Base-by-base conservation (phyloP, 2,113 vertebrate genomes). In the Conger conger region DNA sequence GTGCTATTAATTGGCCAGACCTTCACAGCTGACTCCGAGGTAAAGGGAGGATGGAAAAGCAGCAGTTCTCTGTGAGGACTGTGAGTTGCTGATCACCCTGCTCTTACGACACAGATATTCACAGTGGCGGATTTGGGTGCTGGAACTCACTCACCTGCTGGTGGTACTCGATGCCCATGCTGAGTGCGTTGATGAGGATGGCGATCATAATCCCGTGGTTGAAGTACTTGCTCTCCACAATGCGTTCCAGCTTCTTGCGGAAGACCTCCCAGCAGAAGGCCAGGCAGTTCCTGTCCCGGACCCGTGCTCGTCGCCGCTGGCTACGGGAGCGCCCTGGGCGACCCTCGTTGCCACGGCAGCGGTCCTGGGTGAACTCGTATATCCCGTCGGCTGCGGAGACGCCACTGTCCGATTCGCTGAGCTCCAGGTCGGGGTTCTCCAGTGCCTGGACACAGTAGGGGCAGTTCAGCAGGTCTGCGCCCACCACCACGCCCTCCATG, bases 161-260 rank as follows among this genome's bases (percentile, higher is more conserved):
- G 0, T 99, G 98, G 92, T 99, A 96, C 91, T 99, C 98, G 0
- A 99, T 97, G 11, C 98, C 98, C 98, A 99, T 99, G 94, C 98
- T 99, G 91, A 99, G 93, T 0, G 98, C 99, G 89, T 99, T 99
- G 92, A 99, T 95, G 3, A 99, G 96, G 86, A 99, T 99, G 84
- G 98, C 98, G 2, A 96, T 97, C 98, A 99, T 99, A 89, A 99
- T 99, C 27, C 98, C 98, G 0, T 96, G 95, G 94, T 97, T 99
- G 92, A 99, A 99, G 89, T 99, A 99, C 89, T 99, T 99, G 95
- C 98, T 99, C 53, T 99, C 97, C 93, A 99, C 98, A 0, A 99
- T 99, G 90, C 93, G 93, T 83, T 94, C 97, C 86, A 99, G 94
- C 68, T 96, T 96, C 85, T 95, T 81, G 20, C 95, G 91, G 0